phyloP scores from a whole-genome alignment of 1,140 invertebrate genomes.

The Melitaea cinxia region DNA sequence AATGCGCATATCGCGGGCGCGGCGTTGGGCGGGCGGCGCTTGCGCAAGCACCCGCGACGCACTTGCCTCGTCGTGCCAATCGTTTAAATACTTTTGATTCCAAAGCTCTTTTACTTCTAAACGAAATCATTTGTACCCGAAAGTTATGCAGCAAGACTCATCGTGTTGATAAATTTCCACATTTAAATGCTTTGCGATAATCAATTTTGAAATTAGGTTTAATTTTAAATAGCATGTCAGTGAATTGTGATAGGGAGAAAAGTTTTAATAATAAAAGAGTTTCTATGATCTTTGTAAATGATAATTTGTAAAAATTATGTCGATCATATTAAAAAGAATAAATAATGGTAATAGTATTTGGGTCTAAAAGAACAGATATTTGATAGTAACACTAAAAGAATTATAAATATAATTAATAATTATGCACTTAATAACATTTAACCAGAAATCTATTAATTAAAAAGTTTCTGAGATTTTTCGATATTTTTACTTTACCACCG shows the following conservation, averaged over 20 bases:
- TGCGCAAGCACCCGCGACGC: constrained; percentile 41
- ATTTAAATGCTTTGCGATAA: background rate
- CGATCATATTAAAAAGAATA: no score
- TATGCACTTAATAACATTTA: no score
- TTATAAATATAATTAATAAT: no score
- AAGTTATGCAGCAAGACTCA: constrained; percentile 25
- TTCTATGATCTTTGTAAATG: no score
- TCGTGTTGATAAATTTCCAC: constrained; percentile 10
- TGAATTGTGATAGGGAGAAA: constrained; percentile 45
- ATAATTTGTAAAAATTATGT: no score
- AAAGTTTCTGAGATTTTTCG: no score
- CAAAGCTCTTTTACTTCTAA: constrained; percentile 32
- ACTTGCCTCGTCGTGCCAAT: constrained; percentile 41
- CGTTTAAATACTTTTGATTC: constrained; percentile 39
- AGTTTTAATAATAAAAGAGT: constrained; percentile 3
- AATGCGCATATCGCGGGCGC: constrained; percentile 62
- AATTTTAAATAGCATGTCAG: constrained; percentile 64
- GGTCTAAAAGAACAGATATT: no score
- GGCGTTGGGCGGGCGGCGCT: constrained; percentile 61
- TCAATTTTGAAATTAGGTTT: constrained; percentile 37
- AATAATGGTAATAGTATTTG: no score
- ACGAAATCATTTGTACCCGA: constrained; percentile 14
- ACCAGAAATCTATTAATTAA: no score
- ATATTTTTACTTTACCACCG: no score
- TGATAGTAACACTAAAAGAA: no score